Percentiles rank a stretch among this genome's conserved stretches.
These are phyloP conservation scores for Halocynthia aurantium DNA, from an alignment of 23 tunicate species.

Conservation along the genomic window DNA sequence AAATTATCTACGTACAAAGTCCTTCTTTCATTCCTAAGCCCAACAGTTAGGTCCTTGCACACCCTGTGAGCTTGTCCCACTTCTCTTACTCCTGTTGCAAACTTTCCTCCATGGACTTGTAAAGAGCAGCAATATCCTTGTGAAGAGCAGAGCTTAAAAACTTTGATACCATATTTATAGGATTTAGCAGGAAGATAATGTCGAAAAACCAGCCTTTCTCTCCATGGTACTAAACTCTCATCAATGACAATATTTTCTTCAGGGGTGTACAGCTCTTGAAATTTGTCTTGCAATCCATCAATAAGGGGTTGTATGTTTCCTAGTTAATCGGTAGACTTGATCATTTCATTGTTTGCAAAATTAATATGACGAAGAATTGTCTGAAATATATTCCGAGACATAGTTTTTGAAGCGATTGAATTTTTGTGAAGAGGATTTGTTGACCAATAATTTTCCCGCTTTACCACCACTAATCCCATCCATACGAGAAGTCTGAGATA, in stretches of 20 bases:
- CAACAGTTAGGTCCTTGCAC: constrained; percentile 16
- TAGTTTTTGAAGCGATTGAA: constrained; percentile 4
- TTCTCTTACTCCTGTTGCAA: constrained; percentile 26
- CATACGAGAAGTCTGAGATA: constrained; percentile 18
- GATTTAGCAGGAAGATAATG: constrained; percentile 31
- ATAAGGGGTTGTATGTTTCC: constrained; percentile 20
- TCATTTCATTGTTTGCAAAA: constrained; percentile 20
- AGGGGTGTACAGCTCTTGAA: constrained; percentile 18
- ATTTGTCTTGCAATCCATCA: constrained; percentile 20
- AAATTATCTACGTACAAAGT: constrained; percentile 32
- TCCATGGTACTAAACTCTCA: constrained; percentile 34
- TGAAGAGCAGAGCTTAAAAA: constrained; percentile 20
- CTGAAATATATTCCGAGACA: constrained; percentile 30
- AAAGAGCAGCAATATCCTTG: constrained; percentile 21
- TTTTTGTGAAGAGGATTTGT: constrained; percentile 5
- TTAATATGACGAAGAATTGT: constrained; percentile 13
- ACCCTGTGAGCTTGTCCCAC: constrained; percentile 24
- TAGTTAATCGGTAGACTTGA: constrained; percentile 3
- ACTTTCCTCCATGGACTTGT: constrained; percentile 19
- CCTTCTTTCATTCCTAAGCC: constrained; percentile 20
- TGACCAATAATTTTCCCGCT: constrained; percentile 29
- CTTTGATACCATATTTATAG: constrained; percentile 23
- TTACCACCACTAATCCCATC: constrained; percentile 26
- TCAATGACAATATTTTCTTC: constrained; percentile 27
- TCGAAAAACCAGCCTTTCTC: constrained; percentile 24